Evolutionary conservation across 2,113 vertebrate genomes (phyloP), one percentile per base, ranked within the genome.

Genomic region (Orthonyx spaldingii): DNA sequence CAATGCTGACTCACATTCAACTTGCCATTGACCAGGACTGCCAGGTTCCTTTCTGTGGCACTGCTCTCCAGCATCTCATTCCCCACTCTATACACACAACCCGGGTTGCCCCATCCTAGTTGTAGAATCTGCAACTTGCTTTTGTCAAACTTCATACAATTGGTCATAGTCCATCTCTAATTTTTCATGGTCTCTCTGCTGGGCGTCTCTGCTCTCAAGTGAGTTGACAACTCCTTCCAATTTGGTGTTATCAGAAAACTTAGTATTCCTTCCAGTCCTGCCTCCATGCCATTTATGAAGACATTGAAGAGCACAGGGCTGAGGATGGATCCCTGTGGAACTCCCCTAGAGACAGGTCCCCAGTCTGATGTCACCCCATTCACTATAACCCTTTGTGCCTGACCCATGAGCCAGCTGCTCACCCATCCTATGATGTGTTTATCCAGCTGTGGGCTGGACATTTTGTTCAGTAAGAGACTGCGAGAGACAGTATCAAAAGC

Each of bases 11-110:
- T 47, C 63, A 28, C 0, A 0, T 28, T 33, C 41, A 63, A 5
- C 10, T 47, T 41, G 13, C n/a, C 24, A 11, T 11, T 0, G 0
- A 11, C n/a, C 49, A 63, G n/a, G 20, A 55, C 2, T 2, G 0
- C 19, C n/a, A 61, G 10, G 4, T 16, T 2, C 18, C 24, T 61
- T 78, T 87, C n/a, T 28, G 12, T 0, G 0, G 49, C 3, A 9
- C 21, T 79, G 17, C 35, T 35, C 3, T n/a, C 35, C 35, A 71
- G 17, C 24, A 1, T 26, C 24, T 49, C 27, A 55, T 49, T 71
- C 30, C 42, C 18, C 21, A 42, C 11, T 18, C 65, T 32, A 1
- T 15, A 15, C 32, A 41, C 9, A 64, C 50, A 57, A 13, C 13
- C 32, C 41, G 14, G 14, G 30, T 15, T 64, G 35, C 26, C 26